phyloP scores from a whole-genome alignment of 2,888 invertebrate genomes.

The Petrolisthes cinctipes region DNA sequence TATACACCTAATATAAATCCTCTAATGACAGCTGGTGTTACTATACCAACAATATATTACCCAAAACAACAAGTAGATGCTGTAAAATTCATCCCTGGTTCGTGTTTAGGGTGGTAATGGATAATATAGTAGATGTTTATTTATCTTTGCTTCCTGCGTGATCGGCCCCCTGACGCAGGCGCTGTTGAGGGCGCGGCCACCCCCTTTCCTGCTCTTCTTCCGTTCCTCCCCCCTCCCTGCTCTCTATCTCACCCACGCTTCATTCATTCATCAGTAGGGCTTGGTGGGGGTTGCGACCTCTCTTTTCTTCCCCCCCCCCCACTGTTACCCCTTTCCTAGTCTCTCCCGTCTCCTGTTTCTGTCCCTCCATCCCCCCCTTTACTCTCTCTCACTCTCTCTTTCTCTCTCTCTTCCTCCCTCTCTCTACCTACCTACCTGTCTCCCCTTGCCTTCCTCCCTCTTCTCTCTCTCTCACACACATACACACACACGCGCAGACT shows the following conservation, averaged over 20 bases:
- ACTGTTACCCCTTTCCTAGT: neutral
- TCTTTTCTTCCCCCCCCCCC: neutral
- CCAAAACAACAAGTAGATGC: neutral
- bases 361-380: neutral
- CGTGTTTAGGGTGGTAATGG: neutral
- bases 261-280: neutral
- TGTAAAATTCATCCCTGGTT: neutral
- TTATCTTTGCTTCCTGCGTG: neutral
- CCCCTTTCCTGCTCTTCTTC: slow-evolving; percentile 8
- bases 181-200: neutral
- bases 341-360: neutral
- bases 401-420: neutral
- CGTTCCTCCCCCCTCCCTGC: neutral
- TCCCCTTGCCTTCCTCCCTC: neutral
- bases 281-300: neutral
- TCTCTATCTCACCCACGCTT: slow-evolving; percentile 22
- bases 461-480: slow-evolving; percentile 11
- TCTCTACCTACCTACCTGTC: neutral
- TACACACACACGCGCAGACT: neutral
- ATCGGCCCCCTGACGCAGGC: neutral
- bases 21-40: neutral
- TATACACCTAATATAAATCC: neutral
- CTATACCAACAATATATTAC: neutral
- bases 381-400: neutral
- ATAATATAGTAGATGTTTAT: neutral